Conservation (phyloP, 1,140 invertebrate genomes). For the Aphelenchoides fujianensis region DNA sequence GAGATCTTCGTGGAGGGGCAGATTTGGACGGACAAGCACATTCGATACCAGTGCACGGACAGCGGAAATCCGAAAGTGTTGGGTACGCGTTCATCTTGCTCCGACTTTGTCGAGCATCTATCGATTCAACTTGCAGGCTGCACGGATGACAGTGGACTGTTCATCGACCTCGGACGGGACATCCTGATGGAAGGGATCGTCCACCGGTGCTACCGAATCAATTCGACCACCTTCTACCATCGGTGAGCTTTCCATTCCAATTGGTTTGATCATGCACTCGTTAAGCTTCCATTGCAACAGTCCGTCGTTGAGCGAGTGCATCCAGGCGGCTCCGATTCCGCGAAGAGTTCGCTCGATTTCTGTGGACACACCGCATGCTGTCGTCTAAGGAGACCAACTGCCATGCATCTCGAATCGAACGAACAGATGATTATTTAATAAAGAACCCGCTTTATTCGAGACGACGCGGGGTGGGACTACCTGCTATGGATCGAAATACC, state of each 20-base stretch:
- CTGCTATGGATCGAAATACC: too few relatives aligned
- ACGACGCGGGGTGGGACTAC: too few relatives aligned
- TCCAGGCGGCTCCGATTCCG: constrained; percentile 21
- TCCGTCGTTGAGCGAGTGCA: constrained; percentile 16
- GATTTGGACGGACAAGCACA: constrained; percentile 61
- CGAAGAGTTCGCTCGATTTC: neutral
- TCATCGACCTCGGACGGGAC: constrained; percentile 59
- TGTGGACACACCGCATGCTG: neutral
- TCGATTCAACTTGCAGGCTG: constrained; percentile 51
- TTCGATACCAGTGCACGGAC: constrained; percentile 53
- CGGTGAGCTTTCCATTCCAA: constrained; percentile 35
- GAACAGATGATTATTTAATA: too few relatives aligned
- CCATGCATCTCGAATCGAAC: too few relatives aligned
- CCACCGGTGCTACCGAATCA: constrained; percentile 56
- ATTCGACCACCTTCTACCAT: constrained; percentile 60
- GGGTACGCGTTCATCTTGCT: constrained; percentile 40
- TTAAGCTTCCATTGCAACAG: constrained; percentile 12
- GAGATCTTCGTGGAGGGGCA: constrained; percentile 52
- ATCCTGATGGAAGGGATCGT: constrained; percentile 58
- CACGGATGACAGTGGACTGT: constrained; percentile 55
- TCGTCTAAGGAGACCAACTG: too few relatives aligned
- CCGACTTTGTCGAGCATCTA: neutral
- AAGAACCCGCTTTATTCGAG: too few relatives aligned
- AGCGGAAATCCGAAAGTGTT: constrained; percentile 49
- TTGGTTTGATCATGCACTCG: constrained; percentile 10